phyloP scores from a whole-genome alignment of 2,888 invertebrate genomes.

The Malthinus flaveolus region DNA sequence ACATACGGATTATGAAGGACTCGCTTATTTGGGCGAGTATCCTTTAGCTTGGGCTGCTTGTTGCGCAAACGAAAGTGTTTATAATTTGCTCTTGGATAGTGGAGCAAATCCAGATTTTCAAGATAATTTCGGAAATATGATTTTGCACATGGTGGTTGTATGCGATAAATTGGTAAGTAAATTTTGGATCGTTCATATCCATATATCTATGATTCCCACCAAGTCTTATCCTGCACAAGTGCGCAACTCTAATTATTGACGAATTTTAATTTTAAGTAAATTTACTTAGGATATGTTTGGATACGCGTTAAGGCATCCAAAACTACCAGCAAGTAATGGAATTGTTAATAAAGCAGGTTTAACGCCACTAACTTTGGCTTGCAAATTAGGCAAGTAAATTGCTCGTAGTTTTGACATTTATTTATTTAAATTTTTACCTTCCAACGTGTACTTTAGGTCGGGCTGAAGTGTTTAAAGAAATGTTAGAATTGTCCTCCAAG shows the following conservation, averaged over 20 bases:
- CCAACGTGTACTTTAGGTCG: constrained; percentile 59
- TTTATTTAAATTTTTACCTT: neutral
- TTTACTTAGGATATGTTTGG: constrained; percentile 91
- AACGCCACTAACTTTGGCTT: constrained; percentile 94
- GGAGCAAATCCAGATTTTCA: constrained; percentile 95
- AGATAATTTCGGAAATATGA: constrained; percentile 97
- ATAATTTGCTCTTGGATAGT: constrained; percentile 89
- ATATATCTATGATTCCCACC: neutral
- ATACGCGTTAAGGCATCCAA: constrained; percentile 94
- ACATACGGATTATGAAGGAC: constrained; percentile 91
- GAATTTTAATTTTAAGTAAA: neutral
- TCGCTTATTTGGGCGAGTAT: constrained; percentile 97
- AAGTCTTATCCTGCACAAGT: neutral
- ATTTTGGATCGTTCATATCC: constrained; percentile 22
- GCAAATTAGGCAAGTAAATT: constrained; percentile 71
- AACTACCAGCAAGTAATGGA: constrained; percentile 89
- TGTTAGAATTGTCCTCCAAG: constrained; percentile 92
- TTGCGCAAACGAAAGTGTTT: constrained; percentile 95
- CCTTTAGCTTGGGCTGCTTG: constrained; percentile 98
- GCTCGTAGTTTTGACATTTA: neutral
- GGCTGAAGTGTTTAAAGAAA: constrained; percentile 95
- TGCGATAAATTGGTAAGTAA: constrained; percentile 86
- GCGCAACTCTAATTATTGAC: neutral
- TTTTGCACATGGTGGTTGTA: constrained; percentile 99
- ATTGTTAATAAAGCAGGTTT: constrained; percentile 87